Evolutionary conservation across 1,140 invertebrate species (phyloP), one percentile per base, ranked within the genome.

Genomic region (Brachionus sp.): DNA sequence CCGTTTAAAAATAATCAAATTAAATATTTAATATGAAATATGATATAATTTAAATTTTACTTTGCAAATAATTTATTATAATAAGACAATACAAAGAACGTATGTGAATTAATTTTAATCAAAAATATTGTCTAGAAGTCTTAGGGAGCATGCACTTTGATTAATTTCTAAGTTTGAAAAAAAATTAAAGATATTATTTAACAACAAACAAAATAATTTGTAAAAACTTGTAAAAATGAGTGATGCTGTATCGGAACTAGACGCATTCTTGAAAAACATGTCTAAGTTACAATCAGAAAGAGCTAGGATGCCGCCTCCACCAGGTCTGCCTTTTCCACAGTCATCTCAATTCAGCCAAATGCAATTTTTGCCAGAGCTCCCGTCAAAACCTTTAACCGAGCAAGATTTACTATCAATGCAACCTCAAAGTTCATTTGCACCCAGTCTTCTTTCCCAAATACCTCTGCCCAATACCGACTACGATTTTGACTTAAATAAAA

Each of bases 181-280:
- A 70, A 37, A 16, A 16, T 9, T 16, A 6, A 70, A 70, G 37
- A 2, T 9, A 68, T 68, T 68, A 70, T 37, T 37, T 37, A 70
- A 70, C 29, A 70, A 5, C 35, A 39, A 42, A 66, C 9, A 16
- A n/a, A 73, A 73, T 39, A 73, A 39, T 16, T 10, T 13, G 19
- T 73, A 16, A 39, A 46, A 75, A 42, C 25, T 44, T 16, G 19
- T 35, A 75, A 75, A 44, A 75, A 75, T 75, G 70, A 75, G 70
- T 10, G 70, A 75, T 75, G 70, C 70, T 29, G 39, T 75, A 75
- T 75, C 70, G 9, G 70, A 75, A 75, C 25, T 75, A 44, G 44
- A 44, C 44, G 70, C 70, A 16, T 75, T 75, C 44, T 7, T 75
- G 25, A 46, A 44, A 39, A 75, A 29, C n/a, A 75, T 75, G 44